A percentile compares a stretch with the other conserved stretches of the same genome.
Conservation (phyloP, 2,113 vertebrate genomes). For the Myotis yumanensis region DNA sequence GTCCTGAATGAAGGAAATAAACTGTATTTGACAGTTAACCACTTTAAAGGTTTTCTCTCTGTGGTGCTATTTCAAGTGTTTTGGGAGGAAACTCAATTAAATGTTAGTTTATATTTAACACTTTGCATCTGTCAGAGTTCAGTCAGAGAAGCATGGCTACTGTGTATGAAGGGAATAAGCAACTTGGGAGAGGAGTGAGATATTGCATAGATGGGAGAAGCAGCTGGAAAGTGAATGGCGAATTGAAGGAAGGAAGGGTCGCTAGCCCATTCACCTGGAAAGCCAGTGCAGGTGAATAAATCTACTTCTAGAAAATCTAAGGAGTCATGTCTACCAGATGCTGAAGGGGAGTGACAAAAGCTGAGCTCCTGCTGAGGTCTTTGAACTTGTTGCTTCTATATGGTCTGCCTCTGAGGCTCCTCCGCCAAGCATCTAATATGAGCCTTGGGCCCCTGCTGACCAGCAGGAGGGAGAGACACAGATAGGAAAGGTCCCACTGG, state of each 20-base stretch:
- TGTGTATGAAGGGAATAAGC: not conserved
- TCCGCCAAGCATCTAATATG: not conserved
- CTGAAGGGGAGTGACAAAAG: not conserved
- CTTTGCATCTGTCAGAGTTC: not conserved
- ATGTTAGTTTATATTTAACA: not conserved
- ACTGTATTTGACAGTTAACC: not conserved
- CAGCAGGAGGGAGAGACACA: not conserved
- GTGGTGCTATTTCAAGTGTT: not conserved
- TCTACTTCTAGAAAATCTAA: not conserved
- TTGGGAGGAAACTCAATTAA: not conserved
- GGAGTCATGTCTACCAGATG: not conserved
- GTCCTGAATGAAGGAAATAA: not conserved
- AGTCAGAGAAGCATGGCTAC: not conserved
- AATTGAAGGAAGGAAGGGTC: not conserved
- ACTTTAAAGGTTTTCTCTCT: conserved; percentile 1
- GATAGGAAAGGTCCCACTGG: not conserved
- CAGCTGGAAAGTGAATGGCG: not conserved
- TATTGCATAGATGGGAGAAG: not conserved
- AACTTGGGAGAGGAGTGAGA: not conserved
- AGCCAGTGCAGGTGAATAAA: not conserved
- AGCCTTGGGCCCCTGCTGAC: not conserved
- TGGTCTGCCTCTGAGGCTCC: not conserved
- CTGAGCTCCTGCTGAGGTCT: not conserved
- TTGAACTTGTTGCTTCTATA: not conserved
- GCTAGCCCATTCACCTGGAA: not conserved